These are phyloP conservation scores for Tragelaphus imberbis DNA, from an alignment of 2,113 vertebrate species.

Conservation along the genomic window DNA sequence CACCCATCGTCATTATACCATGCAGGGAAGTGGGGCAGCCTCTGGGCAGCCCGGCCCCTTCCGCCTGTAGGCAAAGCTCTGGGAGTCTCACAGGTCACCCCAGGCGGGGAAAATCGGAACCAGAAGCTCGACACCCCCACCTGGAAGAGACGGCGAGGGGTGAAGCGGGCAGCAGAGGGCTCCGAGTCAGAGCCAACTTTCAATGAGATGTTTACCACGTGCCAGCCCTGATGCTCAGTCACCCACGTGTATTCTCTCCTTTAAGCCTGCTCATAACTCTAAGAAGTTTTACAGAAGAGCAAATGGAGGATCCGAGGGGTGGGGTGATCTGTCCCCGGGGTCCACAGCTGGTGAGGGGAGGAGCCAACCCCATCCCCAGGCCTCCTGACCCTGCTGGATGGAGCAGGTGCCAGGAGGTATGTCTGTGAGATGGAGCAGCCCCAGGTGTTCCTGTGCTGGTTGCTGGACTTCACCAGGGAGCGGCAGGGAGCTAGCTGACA, in stretches of 20 bases:
- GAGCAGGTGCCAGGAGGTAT: rapidly evolving
- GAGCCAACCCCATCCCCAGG: not conserved
- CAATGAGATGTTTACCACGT: too few species aligned
- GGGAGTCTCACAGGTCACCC: too few species aligned
- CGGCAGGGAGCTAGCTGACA: not conserved
- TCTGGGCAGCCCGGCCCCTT: not conserved
- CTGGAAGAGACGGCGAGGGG: not conserved
- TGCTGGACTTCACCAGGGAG: not conserved
- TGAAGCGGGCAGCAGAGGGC: rapidly evolving
- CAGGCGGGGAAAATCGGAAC: too few species aligned
- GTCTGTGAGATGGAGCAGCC: not conserved
- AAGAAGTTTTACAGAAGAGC: not conserved
- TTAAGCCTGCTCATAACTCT: not conserved
- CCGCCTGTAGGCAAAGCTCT: not conserved
- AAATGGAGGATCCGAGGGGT: not conserved
- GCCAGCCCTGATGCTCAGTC: not conserved
- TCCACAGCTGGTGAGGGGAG: not conserved
- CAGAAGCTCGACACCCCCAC: not conserved
- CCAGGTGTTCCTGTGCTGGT: too few species aligned
- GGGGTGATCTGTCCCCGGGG: too few species aligned
- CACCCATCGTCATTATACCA: not conserved
- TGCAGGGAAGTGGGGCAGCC: not conserved
- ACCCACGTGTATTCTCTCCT: rapidly evolving
- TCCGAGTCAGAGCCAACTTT: rapidly evolving
- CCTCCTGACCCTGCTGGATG: not conserved